Evolutionary conservation across 1,140 invertebrate genomes (phyloP).

Genomic region (Penaeus vannamei): DNA sequence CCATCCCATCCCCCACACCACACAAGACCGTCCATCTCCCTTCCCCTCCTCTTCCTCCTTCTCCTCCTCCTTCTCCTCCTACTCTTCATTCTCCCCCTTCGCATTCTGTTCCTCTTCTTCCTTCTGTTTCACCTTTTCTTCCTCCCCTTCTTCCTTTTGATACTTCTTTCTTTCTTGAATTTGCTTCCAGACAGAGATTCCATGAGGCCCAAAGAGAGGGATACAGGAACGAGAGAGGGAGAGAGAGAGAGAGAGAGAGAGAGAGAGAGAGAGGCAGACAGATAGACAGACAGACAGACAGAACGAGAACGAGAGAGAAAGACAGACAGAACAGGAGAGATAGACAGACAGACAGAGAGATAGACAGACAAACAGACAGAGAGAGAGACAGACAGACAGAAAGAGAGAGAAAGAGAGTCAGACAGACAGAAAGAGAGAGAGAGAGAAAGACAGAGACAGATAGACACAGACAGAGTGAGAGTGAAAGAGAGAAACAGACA

Average conservation of each 20-base stretch:
- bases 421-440: not conserved
- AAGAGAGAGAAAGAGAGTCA: not conserved
- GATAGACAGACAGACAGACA: not conserved
- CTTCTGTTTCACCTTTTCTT: not conserved
- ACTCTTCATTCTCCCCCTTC: not conserved
- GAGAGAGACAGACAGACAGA: no score
- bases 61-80: not conserved
- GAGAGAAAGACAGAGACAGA: not conserved
- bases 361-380: not conserved
- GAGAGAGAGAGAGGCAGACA: not conserved
- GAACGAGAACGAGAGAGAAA: not conserved
- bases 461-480: not conserved
- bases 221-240: not conserved
- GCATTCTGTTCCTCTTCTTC: no score
- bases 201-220: not conserved
- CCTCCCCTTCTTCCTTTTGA: no score
- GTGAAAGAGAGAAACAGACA: not conserved
- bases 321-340: not conserved
- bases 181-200: not conserved
- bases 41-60: conserved; percentile 16
- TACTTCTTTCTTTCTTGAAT: conserved; percentile 5
- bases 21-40: not conserved
- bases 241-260: no score
- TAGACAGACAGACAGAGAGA: not conserved
- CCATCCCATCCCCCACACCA: no score